Evolutionary conservation across 2,797 vertebrate species (phyloP), one percentile per base, ranked within the genome.

Genomic region (Phataginus tetradactyla): DNA sequence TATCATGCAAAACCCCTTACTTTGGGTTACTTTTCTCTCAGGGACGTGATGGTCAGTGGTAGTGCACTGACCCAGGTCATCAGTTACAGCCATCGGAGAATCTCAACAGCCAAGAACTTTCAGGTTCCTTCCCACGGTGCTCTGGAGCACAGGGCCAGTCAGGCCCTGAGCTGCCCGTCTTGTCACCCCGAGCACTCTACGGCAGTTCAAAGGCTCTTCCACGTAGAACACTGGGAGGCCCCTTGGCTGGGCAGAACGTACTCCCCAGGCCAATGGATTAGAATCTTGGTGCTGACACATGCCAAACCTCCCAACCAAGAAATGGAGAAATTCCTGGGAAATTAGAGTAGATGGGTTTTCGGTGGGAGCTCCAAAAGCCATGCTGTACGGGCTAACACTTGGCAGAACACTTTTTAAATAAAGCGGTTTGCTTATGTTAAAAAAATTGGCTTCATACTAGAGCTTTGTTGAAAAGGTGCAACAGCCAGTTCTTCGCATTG

Each of bases 41-140:
- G 34, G 27, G 74, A 51, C 39, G 45, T 61, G 74, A 75, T 29
- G 57, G 86, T 61, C 27, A 29, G 39, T 42, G 42, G 39, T 25
- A 29, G 32, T 39, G 23, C 27, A 20, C 34, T 45, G 12, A n/a
- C 27, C 68, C 49, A 55, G 10, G n/a, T 17, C 34, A 86, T 91
- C 80, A 12, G 57, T 87, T 84, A 85, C 37, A 93, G 79, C 63
- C 0, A 1, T 72, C 84, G 59, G 39, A 63, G 20, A 74, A 77
- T 72, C 55, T 29, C 86, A 94, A 63, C 53, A 87, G 57, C 57
- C 68, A 63, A 57, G 57, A 68, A 37, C 4, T 1, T 45, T 71
- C 64, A 61, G 21, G 13, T 66, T 84, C 59, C 86, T 79, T 85
- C 89, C 93, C 93, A 90, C 17, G 75, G 69, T 80, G 75, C 86